Evolutionary conservation across 2,888 invertebrate genomes (phyloP).

Genomic region (Andrena praecox): DNA sequence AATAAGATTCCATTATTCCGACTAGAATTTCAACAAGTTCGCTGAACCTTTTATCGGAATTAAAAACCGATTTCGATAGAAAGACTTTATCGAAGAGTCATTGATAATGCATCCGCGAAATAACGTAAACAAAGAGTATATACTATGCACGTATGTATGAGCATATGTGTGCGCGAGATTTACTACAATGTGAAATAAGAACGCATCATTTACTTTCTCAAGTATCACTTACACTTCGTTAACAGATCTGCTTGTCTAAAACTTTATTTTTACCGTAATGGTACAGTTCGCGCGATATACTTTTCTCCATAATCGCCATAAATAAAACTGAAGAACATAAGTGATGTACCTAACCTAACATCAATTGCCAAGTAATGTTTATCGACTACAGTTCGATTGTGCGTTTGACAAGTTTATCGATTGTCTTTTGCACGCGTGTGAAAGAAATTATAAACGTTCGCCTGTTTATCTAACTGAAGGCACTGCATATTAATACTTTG

Average conservation of each 20-base stretch:
- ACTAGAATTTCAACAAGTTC: neutral
- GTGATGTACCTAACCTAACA: slow-evolving; percentile 46
- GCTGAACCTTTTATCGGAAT: neutral
- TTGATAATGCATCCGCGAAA: slow-evolving; percentile 9
- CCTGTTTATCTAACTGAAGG: neutral
- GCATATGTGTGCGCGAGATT: neutral
- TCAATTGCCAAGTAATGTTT: slow-evolving; percentile 34
- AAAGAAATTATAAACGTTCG: neutral
- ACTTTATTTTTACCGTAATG: neutral
- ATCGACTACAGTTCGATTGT: slow-evolving; percentile 49
- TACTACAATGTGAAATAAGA: neutral
- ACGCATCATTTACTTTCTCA: neutral
- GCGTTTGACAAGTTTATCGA: slow-evolving; percentile 49
- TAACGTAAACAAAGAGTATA: slow-evolving; percentile 38
- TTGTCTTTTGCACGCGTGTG: slow-evolving; percentile 17
- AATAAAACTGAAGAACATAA: slow-evolving; percentile 21
- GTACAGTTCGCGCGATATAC: slow-evolving; percentile 14
- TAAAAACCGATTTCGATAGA: neutral
- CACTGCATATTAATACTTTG: neutral
- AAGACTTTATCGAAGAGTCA: slow-evolving; percentile 12
- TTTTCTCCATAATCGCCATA: slow-evolving; percentile 16
- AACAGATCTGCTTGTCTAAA: slow-evolving; percentile 2
- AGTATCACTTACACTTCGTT: slow-evolving; percentile 26
- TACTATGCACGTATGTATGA: no score
- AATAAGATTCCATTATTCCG: neutral